A percentile compares a stretch with the other conserved stretches of the same genome.
Evolutionary conservation across 1,140 invertebrate genomes (phyloP).

Genomic region (Conus betulinus): DNA sequence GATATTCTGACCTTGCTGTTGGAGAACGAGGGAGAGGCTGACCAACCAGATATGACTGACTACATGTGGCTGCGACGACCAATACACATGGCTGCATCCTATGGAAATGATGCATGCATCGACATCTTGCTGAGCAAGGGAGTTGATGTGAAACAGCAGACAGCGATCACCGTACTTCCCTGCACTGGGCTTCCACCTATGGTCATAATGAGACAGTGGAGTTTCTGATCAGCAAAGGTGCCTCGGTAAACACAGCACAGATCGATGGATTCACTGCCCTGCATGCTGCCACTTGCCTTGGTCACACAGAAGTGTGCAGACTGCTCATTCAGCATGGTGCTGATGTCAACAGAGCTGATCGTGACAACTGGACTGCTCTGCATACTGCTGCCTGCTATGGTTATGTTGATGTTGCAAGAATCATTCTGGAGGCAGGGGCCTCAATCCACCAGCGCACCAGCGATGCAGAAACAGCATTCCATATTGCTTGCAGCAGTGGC

Average conservation of each 20-base stretch:
- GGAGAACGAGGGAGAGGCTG: slow-evolving; percentile 41
- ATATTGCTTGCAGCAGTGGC: slow-evolving; percentile 64
- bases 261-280: slow-evolving; percentile 68
- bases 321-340: slow-evolving; percentile 58
- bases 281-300: slow-evolving; percentile 66
- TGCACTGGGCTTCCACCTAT: slow-evolving; percentile 69
- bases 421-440: slow-evolving; percentile 55
- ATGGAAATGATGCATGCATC: slow-evolving; percentile 58
- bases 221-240: slow-evolving; percentile 58
- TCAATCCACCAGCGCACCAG: slow-evolving; percentile 52
- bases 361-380: slow-evolving; percentile 67
- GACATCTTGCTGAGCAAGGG: slow-evolving; percentile 57
- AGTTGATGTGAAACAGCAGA: slow-evolving; percentile 63
- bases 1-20: slow-evolving; percentile 36
- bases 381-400: slow-evolving; percentile 70
- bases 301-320: slow-evolving; percentile 59
- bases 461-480: slow-evolving; percentile 61
- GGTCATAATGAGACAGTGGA: slow-evolving; percentile 56
- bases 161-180: slow-evolving; percentile 63
- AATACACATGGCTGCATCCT: slow-evolving; percentile 66
- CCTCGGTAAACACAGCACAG: slow-evolving; percentile 63
- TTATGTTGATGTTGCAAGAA: slow-evolving; percentile 56
- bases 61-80: slow-evolving; percentile 63
- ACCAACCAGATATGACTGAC: slow-evolving; percentile 46
- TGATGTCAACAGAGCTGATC: slow-evolving; percentile 56